Evolutionary conservation across 2,797 vertebrate species (phyloP), one percentile per base, ranked within the genome.

Genomic region (Premnoplex brunnescens): DNA sequence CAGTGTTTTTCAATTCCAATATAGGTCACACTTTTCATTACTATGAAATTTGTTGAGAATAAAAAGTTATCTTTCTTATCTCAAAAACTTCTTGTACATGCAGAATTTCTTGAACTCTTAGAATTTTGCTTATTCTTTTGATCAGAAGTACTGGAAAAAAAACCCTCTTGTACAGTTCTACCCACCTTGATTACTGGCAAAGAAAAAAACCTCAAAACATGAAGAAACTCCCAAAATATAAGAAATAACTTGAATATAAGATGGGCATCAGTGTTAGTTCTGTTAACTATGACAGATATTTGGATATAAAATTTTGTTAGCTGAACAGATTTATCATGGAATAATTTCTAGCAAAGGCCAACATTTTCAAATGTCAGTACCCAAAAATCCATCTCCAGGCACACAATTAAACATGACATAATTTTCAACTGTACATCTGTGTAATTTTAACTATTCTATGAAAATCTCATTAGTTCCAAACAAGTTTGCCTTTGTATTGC

Each of bases 291-390:
- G 85, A 95, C 94, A 95, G 94, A 93, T 89, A 95, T 83, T 96
- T 97, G 94, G 88, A 92, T n/a, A 77, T 86, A 80, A 64, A 95
- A 91, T 83, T 91, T 86, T 12, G 7, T 89, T 88, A 95, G 60
- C 36, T 94, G 94, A 95, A 95, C 96, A 97, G 95, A 97, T 97
- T 95, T 95, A 90, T 80, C 82, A 92, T 27, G 56, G 62, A 92
- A 91, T 88, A 56, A 88, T 90, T 94, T 93, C 79, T 73, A 93
- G 91, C 88, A 81, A 92, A 91, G 93, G 92, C 89, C 88, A 96
- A 86, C 59, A 86, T 92, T 96, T 96, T 79, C 66, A 97, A 96
- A 95, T 94, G 89, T 96, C 94, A 92, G 79, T 95, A 93, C 73
- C 69, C 91, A 89, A 91, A 89, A 92, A 75, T 56, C 36, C 3